These are phyloP conservation scores for Oophaga pumilio DNA, from an alignment of 2,113 vertebrate species.

Conservation along the genomic window DNA sequence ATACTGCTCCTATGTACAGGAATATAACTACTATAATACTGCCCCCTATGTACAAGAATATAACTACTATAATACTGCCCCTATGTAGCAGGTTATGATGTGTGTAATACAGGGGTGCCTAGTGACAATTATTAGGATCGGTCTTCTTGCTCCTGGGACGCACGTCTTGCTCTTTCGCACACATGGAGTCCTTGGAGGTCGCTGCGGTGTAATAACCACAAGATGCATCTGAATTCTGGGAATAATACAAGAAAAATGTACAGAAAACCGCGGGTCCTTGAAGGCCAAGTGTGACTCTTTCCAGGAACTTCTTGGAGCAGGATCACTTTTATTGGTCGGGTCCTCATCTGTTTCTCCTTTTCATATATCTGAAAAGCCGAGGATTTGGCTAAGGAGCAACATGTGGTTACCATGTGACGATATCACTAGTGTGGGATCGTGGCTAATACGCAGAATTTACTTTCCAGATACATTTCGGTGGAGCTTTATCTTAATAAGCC, in stretches of 20 bases:
- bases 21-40: conserved; percentile 6
- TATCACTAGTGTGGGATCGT: too few relatives aligned
- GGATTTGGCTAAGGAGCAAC: neutral
- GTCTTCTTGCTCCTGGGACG: neutral
- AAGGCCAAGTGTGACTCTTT: neutral
- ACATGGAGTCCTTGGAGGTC: neutral
- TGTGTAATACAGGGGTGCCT: too few relatives aligned
- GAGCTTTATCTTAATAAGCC: too few relatives aligned
- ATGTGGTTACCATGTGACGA: neutral
- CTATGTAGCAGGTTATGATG: neutral
- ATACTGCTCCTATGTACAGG: neutral
- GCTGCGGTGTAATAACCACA: neutral
- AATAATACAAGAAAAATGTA: neutral
- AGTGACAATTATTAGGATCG: neutral
- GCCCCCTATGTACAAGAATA: neutral
- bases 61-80: neutral
- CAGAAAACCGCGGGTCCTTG: neutral
- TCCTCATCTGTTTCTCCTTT: neutral
- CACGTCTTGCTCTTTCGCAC: neutral
- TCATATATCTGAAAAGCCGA: neutral
- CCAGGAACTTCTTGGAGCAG: neutral
- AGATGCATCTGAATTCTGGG: neutral
- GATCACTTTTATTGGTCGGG: neutral
- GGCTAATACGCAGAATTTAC: too few relatives aligned
- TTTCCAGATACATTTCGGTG: too few relatives aligned